phyloP scores from a whole-genome alignment of 64 coral and sea anemone species.

The Stichodactyla mertensii region DNA sequence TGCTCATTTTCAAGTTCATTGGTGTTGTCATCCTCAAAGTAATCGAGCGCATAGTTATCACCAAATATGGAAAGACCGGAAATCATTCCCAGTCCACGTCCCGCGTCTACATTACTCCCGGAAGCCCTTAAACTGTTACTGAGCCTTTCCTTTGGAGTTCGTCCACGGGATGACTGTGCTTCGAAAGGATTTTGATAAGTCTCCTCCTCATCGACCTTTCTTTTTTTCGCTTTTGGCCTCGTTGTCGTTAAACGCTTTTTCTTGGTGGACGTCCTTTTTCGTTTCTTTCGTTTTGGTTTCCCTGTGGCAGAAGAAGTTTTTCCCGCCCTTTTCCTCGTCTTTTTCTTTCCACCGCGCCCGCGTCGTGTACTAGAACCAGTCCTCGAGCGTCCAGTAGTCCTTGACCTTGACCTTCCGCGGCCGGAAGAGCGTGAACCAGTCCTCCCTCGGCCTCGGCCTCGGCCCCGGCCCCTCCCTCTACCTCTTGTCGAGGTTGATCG shows the following conservation, averaged over 20 bases:
- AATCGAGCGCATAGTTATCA: not conserved
- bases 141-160: not conserved
- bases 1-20: not conserved
- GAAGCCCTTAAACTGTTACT: not conserved
- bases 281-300: not conserved
- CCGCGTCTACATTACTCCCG: not conserved
- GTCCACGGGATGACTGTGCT: not conserved
- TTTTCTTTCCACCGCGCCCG: not conserved
- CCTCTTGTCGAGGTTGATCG: not conserved
- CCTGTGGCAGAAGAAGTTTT: not conserved
- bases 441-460: not conserved
- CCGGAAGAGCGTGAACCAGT: not conserved
- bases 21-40: not conserved
- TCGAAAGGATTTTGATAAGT: not conserved
- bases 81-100: not conserved
- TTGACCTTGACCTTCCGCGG: not conserved
- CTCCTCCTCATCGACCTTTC: not conserved
- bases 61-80: constrained; percentile 6
- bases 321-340: not conserved
- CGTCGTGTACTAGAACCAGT: not conserved
- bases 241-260: not conserved
- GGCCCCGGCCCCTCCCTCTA: not conserved
- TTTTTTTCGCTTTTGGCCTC: not conserved
- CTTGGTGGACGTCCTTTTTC: not conserved
- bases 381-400: not conserved